Base-by-base conservation (phyloP, 2,113 vertebrate genomes). In the Mesitornis unicolor region DNA sequence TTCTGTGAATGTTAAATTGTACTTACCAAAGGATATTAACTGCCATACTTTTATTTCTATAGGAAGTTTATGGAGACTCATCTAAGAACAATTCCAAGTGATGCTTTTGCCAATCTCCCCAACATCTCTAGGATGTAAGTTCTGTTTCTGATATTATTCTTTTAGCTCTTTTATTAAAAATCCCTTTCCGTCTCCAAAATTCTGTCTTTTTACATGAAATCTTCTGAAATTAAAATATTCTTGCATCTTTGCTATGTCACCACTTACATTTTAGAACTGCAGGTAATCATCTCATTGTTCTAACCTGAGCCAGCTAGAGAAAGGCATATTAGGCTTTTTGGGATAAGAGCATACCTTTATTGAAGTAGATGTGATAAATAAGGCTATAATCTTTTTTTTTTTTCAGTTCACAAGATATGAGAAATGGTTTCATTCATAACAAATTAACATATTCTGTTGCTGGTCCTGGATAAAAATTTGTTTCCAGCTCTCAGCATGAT, bases 61-160 rank as follows among this genome's bases (percentile, higher is more conserved):
- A 99, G 99, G 97, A 99, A 98, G 83, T 98, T 99, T 94, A 97
- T 98, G 94, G 99, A 99, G 97, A 99, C 99, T 42, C 97, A 97
- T 50, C 97, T 99, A 89, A 97, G 96, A 75, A 98, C 98, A 21
- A 97, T 99, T 78, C 98, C 98, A 67, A 96, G 98, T 68, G 98
- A 95, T 5, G 99, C 98, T 31, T 99, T 99, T 86, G 97, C 98
- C 92, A 98, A 97, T 96, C 97, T 99, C 93, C 98, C 98, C 95
- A 99, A 99, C 98, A 99, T 99, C 95, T 99, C 99, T 87, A 98
- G 98, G 75, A 99, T 99, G 99, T 99, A 98, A 99, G 99, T 99
- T 83, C 85, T 21, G n/a, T 35, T 91, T 95, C 31, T 63, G 21
- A 53, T 43, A 71, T 17, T 95, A 38, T 64, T 89, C 25, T 67